A percentile compares a stretch with the other conserved stretches of the same genome.
These are phyloP conservation scores for Epicauta chinensis DNA, from an alignment of 1,140 invertebrate species.

Conservation along the genomic window DNA sequence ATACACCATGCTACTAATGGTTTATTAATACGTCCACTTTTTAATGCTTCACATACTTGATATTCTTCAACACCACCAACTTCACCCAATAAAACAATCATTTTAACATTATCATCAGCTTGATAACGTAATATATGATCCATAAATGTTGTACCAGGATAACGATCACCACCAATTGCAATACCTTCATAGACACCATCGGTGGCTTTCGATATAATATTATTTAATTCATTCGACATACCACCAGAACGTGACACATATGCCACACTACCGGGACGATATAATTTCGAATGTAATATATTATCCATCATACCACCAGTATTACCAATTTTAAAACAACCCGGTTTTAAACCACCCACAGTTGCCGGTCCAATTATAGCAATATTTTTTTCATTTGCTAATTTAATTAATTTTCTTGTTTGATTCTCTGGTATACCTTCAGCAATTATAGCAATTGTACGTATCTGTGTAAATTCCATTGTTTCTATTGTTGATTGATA, in stretches of 20 bases:
- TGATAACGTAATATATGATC: slow-evolving; percentile 85
- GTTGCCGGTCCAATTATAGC: slow-evolving; percentile 95
- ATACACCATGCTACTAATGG: slow-evolving; percentile 98
- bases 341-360: slow-evolving; percentile 96
- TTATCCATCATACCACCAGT: slow-evolving; percentile 99
- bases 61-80: slow-evolving; percentile 99
- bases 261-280: slow-evolving; percentile 92
- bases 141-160: slow-evolving; percentile 97
- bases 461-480: slow-evolving; percentile 86
- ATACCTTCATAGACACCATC: slow-evolving; percentile 98
- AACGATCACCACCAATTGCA: slow-evolving; percentile 98
- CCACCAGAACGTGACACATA: slow-evolving; percentile 98
- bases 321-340: slow-evolving; percentile 99
- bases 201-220: slow-evolving; percentile 94
- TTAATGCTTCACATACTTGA: slow-evolving; percentile 86
- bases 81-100: slow-evolving; percentile 94
- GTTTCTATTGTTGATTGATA: slow-evolving; percentile 95
- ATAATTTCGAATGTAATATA: slow-evolving; percentile 95
- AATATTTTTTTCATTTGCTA: slow-evolving; percentile 73
- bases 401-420: slow-evolving; percentile 89
- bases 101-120: slow-evolving; percentile 74
- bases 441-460: slow-evolving; percentile 97
- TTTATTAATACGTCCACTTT: slow-evolving; percentile 79
- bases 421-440: slow-evolving; percentile 99
- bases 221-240: slow-evolving; percentile 99